Percentiles rank a stretch among this genome's conserved stretches.
phyloP scores from a whole-genome alignment of 2,113 vertebrate species.

The Dicrurus megarhynchus region DNA sequence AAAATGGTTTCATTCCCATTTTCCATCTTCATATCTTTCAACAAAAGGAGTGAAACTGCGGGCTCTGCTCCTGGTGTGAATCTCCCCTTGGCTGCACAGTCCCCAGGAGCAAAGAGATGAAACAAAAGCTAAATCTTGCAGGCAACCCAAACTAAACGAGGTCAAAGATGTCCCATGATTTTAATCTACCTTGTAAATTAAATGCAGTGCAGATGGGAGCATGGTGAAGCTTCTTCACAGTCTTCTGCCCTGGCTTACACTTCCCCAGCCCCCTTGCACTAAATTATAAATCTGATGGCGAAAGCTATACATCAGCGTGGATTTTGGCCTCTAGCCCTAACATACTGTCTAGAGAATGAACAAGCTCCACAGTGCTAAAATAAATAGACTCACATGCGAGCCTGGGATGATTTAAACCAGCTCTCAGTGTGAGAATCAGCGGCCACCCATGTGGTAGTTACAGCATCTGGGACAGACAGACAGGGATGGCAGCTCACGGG shows the following conservation, averaged over 20 bases:
- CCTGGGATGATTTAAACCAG: conserved; percentile 6
- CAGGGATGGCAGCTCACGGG: neutral
- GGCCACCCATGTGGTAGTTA: neutral
- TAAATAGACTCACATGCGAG: conserved; percentile 29
- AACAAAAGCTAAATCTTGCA: conserved; percentile 3
- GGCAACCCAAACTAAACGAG: neutral
- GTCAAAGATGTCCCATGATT: neutral
- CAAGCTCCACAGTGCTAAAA: neutral
- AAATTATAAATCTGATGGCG: neutral
- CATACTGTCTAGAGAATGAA: conserved; percentile 14
- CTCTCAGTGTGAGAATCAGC: neutral
- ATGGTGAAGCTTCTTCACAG: neutral
- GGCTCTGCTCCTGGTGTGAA: neutral
- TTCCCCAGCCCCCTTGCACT: neutral
- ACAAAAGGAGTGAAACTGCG: neutral
- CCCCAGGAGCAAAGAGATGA: neutral
- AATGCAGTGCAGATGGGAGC: neutral
- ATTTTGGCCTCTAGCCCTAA: conserved; percentile 36
- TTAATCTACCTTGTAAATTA: conserved; percentile 18
- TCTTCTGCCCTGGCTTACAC: neutral
- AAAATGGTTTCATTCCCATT: neutral
- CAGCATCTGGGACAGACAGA: neutral
- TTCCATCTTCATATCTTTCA: accelerated
- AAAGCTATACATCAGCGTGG: neutral
- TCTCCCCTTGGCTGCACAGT: neutral